Percentiles rank a stretch among this genome's conserved stretches.
These are phyloP conservation scores for Brachystomella parvula DNA, from an alignment of 1,140 invertebrate species.

Conservation along the genomic window DNA sequence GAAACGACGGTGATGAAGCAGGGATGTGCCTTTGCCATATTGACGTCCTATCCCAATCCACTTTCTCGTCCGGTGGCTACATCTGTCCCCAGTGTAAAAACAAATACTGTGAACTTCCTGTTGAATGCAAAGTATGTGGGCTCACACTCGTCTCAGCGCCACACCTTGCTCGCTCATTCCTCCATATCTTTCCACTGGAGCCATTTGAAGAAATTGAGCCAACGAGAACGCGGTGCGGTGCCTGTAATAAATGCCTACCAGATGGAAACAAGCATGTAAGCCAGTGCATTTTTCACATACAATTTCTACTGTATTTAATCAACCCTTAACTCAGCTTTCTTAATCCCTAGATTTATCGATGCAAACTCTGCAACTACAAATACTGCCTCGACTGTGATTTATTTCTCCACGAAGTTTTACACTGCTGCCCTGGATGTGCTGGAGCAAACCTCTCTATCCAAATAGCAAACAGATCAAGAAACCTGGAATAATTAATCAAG, in stretches of 20 bases:
- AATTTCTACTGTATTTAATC: neutral
- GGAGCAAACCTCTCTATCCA: neutral
- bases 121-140: constrained; percentile 90
- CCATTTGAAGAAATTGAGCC: constrained; percentile 63
- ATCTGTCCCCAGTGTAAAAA: constrained; percentile 92
- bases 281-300: no score
- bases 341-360: constrained; percentile 63
- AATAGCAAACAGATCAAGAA: neutral
- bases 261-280: constrained; percentile 63
- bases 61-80: constrained; percentile 67
- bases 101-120: constrained; percentile 95
- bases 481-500: no score
- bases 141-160: constrained; percentile 94
- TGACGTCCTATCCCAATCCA: constrained; percentile 57
- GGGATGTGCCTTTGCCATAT: constrained; percentile 60
- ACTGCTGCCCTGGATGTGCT: constrained; percentile 90
- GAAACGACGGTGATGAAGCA: constrained; percentile 41
- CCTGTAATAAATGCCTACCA: constrained; percentile 59
- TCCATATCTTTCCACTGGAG: constrained; percentile 88
- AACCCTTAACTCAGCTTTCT: neutral
- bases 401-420: constrained; percentile 84
- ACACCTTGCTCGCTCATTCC: constrained; percentile 92
- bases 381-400: constrained; percentile 94
- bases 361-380: constrained; percentile 63
- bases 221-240: constrained; percentile 53